Evolutionary conservation across 2,888 invertebrate species (phyloP).

Genomic region (Schrankia costaestrigalis): DNA sequence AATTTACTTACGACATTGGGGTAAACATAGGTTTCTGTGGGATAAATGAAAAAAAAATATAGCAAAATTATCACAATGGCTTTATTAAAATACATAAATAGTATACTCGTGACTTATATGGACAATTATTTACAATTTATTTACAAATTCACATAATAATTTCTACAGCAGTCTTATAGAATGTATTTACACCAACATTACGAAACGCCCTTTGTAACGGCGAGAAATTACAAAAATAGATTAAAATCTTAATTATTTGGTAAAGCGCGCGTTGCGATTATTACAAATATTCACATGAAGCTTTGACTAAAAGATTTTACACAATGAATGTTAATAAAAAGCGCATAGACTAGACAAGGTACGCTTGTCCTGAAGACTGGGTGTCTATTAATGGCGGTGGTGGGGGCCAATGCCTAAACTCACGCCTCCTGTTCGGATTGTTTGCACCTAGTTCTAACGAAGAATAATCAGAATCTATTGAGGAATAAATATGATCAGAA

Average conservation of each 20-base stretch:
- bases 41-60: conserved; percentile 51
- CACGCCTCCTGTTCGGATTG: conserved; percentile 67
- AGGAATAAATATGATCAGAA: conserved; percentile 94
- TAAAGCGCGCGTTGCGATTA: conserved; percentile 72
- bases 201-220: conserved; percentile 68
- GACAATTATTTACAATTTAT: conserved; percentile 77
- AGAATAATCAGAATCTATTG: conserved; percentile 94
- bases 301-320: conserved; percentile 65
- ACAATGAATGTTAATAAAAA: conserved; percentile 45
- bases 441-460: conserved; percentile 85
- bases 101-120: conserved; percentile 79
- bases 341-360: conserved; percentile 73
- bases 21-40: too few relatives aligned
- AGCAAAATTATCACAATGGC: conserved; percentile 81
- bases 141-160: conserved; percentile 77
- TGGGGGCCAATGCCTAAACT: conserved; percentile 72
- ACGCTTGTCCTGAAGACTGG: conserved; percentile 73
- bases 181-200: conserved; percentile 75
- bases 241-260: conserved; percentile 76
- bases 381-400: conserved; percentile 69
- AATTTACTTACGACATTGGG: too few relatives aligned
- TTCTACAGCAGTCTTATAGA: conserved; percentile 80
- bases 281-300: conserved; percentile 73
- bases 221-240: conserved; percentile 78
- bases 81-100: conserved; percentile 81